Conservation (phyloP, 1,140 invertebrate genomes). For the Rhyacophila brunnea region DNA sequence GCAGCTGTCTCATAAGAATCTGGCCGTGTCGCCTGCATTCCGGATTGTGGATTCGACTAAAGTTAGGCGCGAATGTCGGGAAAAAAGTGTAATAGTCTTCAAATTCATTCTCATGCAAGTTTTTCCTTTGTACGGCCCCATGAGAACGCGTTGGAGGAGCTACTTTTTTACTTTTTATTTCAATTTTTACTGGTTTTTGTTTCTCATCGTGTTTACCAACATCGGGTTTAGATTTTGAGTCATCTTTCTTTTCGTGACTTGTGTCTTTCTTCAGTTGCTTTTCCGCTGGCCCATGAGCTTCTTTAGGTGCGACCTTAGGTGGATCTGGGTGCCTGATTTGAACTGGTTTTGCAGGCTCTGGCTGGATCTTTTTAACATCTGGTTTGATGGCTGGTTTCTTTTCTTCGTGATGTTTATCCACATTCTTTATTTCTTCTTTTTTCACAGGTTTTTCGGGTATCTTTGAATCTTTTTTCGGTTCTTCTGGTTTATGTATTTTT, state of each 20-base stretch:
- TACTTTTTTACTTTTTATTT: slow-evolving; percentile 18
- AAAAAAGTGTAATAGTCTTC: slow-evolving; percentile 58
- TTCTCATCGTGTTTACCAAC: slow-evolving; percentile 3
- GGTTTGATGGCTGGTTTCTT: not conserved
- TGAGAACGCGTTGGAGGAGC: slow-evolving; percentile 40
- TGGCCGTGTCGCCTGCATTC: slow-evolving; percentile 66
- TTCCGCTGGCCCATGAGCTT: not conserved
- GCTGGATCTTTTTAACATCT: not conserved
- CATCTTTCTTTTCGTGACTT: slow-evolving; percentile 8
- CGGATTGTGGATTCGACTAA: slow-evolving; percentile 59
- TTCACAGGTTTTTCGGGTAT: slow-evolving; percentile 2
- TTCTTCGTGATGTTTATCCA: not conserved
- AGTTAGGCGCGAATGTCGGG: slow-evolving; percentile 66
- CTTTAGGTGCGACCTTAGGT: slow-evolving; percentile 5
- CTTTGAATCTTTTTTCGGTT: slow-evolving; percentile 11
- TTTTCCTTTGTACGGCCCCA: slow-evolving; percentile 43
- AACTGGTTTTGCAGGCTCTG: not conserved
- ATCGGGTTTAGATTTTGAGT: slow-evolving; percentile 19
- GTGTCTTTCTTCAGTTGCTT: slow-evolving; percentile 5
- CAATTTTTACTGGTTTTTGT: slow-evolving; percentile 22
- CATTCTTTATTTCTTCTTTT: not conserved
- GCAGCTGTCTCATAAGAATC: slow-evolving; percentile 64
- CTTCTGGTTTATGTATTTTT: not conserved
- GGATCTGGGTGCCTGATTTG: not conserved
- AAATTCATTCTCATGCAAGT: slow-evolving; percentile 51